Evolutionary conservation across 2,888 invertebrate genomes (phyloP), one percentile per base, ranked within the genome.

Genomic region (Cerastis leucographa): DNA sequence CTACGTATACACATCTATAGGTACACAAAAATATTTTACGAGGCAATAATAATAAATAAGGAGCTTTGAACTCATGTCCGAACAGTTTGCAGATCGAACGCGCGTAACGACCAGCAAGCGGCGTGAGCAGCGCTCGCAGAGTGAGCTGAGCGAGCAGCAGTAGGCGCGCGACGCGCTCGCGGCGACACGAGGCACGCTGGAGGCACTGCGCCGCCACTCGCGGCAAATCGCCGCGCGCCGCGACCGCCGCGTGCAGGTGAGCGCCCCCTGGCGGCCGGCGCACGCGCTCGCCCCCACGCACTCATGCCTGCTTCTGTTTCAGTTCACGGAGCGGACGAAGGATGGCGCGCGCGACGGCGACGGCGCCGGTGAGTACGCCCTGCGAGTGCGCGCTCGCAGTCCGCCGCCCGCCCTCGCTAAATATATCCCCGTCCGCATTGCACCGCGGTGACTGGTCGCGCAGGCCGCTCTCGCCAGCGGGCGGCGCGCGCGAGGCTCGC

Each of bases 141-240:
- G 82, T 42, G 72, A 46, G 69, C 69, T 56, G 78, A 46, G 65
- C 65, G 40, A 71, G 59, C 73, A 49, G 86, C 61, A 76, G 78
- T 65, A 72, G 71, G 65, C 72, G 72, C 76, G 81, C 71, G 81
- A 70, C 71, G 80, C 80, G 84, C 76, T 82, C 82, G 83, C 79
- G 85, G 84, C 86, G 89, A 88, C 86, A 83, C 80, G 84, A 82
- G 80, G 84, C 94, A 94, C 92, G 91, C 96, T 97, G 98, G 98
- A 98, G 98, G 98, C 98, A 95, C 97, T 98, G 97, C 97, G 98
- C 95, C 98, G 98, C 93, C 98, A 98, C 97, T 98, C 98, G 97
- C 97, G 98, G 97, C 98, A 98, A 97, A 98, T 98, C 96, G 98
- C 98, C 97, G 98, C 98, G 95, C 98, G 97, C 94, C 97, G 87